A percentile compares a stretch with the other conserved stretches of the same genome.
These are phyloP conservation scores for Auanema freiburgensis DNA, from an alignment of 2,888 invertebrate species.

Conservation along the genomic window DNA sequence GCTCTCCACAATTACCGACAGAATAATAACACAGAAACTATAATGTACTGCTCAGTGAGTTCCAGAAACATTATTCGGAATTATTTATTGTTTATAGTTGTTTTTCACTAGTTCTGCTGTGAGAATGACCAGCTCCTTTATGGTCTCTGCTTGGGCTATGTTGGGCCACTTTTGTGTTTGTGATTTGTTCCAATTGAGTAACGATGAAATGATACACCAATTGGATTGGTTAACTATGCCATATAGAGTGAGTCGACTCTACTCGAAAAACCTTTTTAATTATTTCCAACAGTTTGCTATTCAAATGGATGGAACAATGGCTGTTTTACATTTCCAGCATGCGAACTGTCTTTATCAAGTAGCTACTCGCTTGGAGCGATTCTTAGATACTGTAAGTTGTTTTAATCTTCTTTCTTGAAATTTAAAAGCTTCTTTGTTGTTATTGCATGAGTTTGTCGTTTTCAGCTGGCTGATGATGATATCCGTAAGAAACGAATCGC, in stretches of 20 bases:
- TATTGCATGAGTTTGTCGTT: too few relatives aligned
- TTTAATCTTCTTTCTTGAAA: too few relatives aligned
- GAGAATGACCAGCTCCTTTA: conserved; percentile 16
- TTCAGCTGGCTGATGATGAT: conserved; percentile 21
- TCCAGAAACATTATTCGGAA: neutral
- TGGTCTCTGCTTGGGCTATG: conserved; percentile 38
- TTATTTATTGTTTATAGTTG: conserved; percentile 8
- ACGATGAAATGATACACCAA: conserved; percentile 21
- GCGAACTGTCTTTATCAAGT: conserved; percentile 38
- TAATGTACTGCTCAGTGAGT: conserved; percentile 11
- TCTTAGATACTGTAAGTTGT: conserved; percentile 14
- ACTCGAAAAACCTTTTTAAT: conserved; percentile 21
- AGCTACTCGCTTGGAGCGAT: conserved; percentile 31
- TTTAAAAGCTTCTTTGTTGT: too few relatives aligned
- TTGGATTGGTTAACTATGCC: conserved; percentile 43
- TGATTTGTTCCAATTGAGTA: conserved; percentile 28
- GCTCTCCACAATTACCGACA: conserved; percentile 24
- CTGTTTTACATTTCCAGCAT: conserved; percentile 33
- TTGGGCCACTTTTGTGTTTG: conserved; percentile 30
- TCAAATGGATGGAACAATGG: conserved; percentile 27
- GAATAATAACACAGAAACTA: conserved; percentile 19
- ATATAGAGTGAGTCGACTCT: conserved; percentile 16
- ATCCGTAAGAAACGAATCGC: conserved; percentile 9
- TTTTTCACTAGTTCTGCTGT: conserved; percentile 22
- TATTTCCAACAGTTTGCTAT: conserved; percentile 38